Evolutionary conservation across 2,113 vertebrate genomes (phyloP).

Genomic region (Dermatemys mawii): DNA sequence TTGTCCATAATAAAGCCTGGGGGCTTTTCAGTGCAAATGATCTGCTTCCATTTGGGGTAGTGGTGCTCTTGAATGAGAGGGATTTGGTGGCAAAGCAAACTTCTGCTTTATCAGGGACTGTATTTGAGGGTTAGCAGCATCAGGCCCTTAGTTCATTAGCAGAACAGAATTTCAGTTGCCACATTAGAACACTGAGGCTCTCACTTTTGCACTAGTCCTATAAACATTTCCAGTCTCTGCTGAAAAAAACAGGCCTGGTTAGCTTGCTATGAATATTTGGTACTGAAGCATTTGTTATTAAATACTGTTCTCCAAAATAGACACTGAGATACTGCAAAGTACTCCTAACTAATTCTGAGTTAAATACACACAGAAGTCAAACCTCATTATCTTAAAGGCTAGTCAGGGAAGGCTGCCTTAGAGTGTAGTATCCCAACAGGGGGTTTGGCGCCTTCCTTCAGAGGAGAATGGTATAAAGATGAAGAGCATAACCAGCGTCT

Average conservation of each 20-base stretch:
- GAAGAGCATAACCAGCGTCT: accelerated
- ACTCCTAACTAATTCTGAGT: too few relatives aligned
- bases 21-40: not conserved
- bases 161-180: not conserved
- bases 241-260: not conserved
- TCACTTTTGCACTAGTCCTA: not conserved
- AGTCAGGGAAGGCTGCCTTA: not conserved
- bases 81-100: not conserved
- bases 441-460: not conserved
- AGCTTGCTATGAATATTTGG: not conserved
- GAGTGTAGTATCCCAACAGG: accelerated
- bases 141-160: not conserved
- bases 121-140: too few relatives aligned
- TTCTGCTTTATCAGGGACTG: not conserved
- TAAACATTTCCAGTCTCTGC: not conserved
- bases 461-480: not conserved
- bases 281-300: not conserved
- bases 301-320: not conserved
- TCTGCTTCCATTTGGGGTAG: not conserved
- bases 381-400: not conserved
- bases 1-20: not conserved
- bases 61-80: not conserved
- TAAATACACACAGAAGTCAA: not conserved
- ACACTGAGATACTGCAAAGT: not conserved
- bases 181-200: not conserved